phyloP scores from a whole-genome alignment of 2,113 vertebrate genomes.

The Carollia perspicillata region DNA sequence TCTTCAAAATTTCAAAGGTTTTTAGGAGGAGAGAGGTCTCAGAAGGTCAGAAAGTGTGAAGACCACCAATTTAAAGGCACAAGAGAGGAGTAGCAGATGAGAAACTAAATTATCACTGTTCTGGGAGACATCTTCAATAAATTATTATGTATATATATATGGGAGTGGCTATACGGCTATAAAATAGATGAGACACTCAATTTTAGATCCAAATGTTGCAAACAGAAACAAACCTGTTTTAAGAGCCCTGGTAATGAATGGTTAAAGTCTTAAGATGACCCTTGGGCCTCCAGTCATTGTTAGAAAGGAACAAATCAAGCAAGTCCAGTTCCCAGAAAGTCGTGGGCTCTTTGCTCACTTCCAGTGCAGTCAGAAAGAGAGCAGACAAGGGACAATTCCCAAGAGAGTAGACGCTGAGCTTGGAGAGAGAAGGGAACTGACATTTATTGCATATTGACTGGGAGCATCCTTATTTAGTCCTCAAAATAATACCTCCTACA shows the following conservation, averaged over 20 bases:
- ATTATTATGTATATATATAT: too few relatives aligned
- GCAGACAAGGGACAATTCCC: background rate
- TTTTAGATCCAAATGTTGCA: background rate
- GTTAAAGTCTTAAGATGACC: background rate
- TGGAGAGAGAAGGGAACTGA: background rate
- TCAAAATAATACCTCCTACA: background rate
- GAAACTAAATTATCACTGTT: background rate
- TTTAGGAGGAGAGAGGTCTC: background rate
- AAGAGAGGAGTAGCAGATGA: background rate
- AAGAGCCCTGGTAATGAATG: background rate
- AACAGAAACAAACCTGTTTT: background rate
- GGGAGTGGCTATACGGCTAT: background rate
- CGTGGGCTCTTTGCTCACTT: background rate
- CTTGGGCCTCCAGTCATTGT: background rate
- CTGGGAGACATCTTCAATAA: background rate
- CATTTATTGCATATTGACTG: background rate
- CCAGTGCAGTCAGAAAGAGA: background rate
- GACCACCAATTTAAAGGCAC: background rate
- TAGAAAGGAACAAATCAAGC: background rate
- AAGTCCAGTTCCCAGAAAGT: background rate
- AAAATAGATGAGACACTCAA: background rate
- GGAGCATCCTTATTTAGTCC: background rate
- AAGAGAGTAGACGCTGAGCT: background rate
- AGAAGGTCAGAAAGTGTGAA: background rate
- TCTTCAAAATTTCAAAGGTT: background rate